Conservation (phyloP, 2,888 invertebrate genomes). For the Fabriciana adippe region DNA sequence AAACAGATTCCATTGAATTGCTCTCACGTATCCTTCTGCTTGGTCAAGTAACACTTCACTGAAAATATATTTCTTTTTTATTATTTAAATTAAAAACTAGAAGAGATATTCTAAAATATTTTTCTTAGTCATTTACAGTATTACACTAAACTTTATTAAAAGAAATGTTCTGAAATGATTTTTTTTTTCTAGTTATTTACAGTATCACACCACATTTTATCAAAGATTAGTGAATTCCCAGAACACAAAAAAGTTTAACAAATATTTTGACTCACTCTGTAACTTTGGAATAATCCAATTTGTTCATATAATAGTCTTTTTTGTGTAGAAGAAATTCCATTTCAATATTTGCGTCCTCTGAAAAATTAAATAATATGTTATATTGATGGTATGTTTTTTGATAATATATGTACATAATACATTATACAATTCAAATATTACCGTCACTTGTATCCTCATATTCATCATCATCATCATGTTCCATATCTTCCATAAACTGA, state of each 20-base stretch:
- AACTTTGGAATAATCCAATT: constrained; percentile 90
- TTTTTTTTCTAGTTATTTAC: background rate
- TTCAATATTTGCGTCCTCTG: constrained; percentile 82
- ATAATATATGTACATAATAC: background rate
- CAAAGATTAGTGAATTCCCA: background rate
- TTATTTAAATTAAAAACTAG: background rate
- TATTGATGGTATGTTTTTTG: too few relatives aligned
- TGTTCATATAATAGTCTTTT: constrained; percentile 94
- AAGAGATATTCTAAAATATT: too few relatives aligned
- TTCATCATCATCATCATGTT: constrained; percentile 48
- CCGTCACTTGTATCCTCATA: constrained; percentile 76
- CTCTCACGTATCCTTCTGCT: constrained; percentile 94
- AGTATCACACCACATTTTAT: background rate
- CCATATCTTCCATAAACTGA: constrained; percentile 55
- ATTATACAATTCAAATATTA: constrained; percentile 41
- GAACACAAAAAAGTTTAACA: background rate
- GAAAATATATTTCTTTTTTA: constrained; percentile 24
- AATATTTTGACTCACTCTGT: constrained; percentile 83
- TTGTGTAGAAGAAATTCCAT: constrained; percentile 93
- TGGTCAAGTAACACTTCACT: constrained; percentile 90
- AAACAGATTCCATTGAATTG: constrained; percentile 97
- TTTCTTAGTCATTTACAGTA: too few relatives aligned
- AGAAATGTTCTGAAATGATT: too few relatives aligned
- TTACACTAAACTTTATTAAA: too few relatives aligned
- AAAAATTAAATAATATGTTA: constrained; percentile 41